Evolutionary conservation across 64 coral and sea anemone species (phyloP).

Genomic region (Pocillopora damicornis): DNA sequence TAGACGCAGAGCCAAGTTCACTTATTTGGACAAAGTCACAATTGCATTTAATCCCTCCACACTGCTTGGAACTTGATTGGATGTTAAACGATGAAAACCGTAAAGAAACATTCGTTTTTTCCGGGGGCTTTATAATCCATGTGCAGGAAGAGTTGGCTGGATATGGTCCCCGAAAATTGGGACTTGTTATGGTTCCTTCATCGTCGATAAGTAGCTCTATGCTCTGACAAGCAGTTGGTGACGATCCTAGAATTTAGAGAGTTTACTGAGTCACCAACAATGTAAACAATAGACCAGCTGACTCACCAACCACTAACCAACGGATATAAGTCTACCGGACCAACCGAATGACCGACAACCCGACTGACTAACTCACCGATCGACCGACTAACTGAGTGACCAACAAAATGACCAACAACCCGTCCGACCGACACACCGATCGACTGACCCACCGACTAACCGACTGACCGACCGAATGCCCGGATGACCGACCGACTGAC

Average conservation of each 20-base stretch:
- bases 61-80: neutral
- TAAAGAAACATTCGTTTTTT: neutral
- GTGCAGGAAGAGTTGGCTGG: neutral
- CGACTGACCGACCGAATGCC: neutral
- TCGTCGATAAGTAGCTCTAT: neutral
- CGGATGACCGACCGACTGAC: neutral
- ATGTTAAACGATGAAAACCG: neutral
- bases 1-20: slow-evolving; percentile 2
- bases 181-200: neutral
- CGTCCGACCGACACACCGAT: neutral
- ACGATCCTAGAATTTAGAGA: neutral
- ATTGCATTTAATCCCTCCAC: neutral
- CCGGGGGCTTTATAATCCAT: slow-evolving; percentile 1
- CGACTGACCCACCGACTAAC: neutral
- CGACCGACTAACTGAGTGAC: neutral
- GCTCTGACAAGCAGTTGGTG: neutral
- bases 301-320: no score
- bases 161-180: slow-evolving; percentile 5
- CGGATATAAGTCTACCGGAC: neutral
- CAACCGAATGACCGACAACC: neutral
- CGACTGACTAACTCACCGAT: neutral
- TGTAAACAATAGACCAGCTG: no score
- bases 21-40: slow-evolving; percentile 19
- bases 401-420: neutral
- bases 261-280: neutral